Evolutionary conservation across 1,140 invertebrate genomes (phyloP).

Genomic region (Arion vulgaris): DNA sequence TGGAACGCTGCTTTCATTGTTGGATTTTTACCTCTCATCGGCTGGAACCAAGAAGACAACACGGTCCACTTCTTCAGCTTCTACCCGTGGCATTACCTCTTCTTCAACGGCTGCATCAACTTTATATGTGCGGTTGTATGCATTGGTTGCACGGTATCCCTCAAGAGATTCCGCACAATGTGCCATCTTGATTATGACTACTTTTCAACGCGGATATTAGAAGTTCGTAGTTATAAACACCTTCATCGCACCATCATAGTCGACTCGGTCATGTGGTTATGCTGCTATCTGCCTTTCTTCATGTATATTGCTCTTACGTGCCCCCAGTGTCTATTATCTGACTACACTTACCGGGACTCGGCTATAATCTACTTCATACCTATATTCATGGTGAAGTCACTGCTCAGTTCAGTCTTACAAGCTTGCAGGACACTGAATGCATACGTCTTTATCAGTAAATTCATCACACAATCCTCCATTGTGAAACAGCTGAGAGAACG

Average conservation of each 20-base stretch:
- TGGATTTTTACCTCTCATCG: conserved; percentile 63
- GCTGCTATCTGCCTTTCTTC: conserved; percentile 52
- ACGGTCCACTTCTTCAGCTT: conserved; percentile 50
- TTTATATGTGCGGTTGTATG: conserved; percentile 36
- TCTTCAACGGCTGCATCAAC: conserved; percentile 46
- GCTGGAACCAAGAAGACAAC: conserved; percentile 50
- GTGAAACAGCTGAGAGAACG: not conserved
- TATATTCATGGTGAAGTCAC: conserved; percentile 49
- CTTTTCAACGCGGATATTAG: conserved; percentile 40
- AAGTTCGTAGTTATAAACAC: conserved; percentile 50
- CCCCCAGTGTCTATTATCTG: conserved; percentile 32
- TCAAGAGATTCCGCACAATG: conserved; percentile 31
- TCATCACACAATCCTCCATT: not conserved
- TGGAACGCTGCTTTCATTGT: conserved; percentile 65
- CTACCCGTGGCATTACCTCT: conserved; percentile 51
- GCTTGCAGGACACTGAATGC: conserved; percentile 50
- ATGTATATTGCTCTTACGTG: conserved; percentile 46
- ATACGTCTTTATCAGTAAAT: conserved; percentile 41
- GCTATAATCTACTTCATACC: conserved; percentile 52
- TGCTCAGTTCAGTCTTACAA: conserved; percentile 50
- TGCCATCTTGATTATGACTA: conserved; percentile 38
- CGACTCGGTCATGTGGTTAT: conserved; percentile 47
- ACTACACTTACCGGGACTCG: not conserved
- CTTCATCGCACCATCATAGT: conserved; percentile 45
- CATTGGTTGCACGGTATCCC: conserved; percentile 39